Percentiles rank a stretch among this genome's conserved stretches.
Conservation (phyloP, 2,113 vertebrate species). For the Zapornia atra region DNA sequence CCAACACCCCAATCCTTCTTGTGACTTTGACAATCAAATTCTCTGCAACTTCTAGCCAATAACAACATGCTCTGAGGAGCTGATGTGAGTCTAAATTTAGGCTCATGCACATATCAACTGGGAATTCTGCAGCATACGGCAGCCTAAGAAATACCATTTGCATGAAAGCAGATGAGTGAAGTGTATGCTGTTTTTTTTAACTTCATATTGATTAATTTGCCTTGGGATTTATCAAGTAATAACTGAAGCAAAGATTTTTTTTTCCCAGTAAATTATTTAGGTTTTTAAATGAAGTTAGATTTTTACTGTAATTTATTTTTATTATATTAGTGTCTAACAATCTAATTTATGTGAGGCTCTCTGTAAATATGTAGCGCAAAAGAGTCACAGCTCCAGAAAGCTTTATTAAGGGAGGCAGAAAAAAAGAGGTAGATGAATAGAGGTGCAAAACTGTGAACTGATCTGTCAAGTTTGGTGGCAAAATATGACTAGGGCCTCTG, state of each 20-base stretch:
- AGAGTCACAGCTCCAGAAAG: not conserved
- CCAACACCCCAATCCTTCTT: not conserved
- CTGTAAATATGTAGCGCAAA: not conserved
- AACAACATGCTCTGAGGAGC: not conserved
- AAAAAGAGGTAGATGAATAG: not conserved
- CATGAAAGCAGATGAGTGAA: slow-evolving; percentile 16
- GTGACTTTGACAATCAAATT: not conserved
- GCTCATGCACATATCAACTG: not conserved
- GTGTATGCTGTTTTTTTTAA: not conserved
- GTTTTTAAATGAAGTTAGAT: slow-evolving; percentile 34
- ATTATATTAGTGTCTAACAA: slow-evolving; percentile 48
- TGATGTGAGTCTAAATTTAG: not conserved
- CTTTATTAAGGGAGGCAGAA: not conserved
- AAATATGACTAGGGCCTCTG: not conserved
- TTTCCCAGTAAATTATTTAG: slow-evolving; percentile 31
- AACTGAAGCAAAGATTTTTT: slow-evolving; percentile 37
- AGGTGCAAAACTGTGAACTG: not conserved
- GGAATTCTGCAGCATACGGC: not conserved
- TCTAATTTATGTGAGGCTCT: slow-evolving; percentile 21
- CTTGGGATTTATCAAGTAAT: slow-evolving; percentile 54
- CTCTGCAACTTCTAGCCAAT: not conserved
- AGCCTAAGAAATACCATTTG: slow-evolving; percentile 3
- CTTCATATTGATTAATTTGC: slow-evolving; percentile 50
- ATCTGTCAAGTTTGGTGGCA: not conserved
- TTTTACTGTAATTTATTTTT: slow-evolving; percentile 40